These are phyloP conservation scores for Leptinotarsa rubiginosa DNA, from an alignment of 2,888 invertebrate species.

Conservation along the genomic window DNA sequence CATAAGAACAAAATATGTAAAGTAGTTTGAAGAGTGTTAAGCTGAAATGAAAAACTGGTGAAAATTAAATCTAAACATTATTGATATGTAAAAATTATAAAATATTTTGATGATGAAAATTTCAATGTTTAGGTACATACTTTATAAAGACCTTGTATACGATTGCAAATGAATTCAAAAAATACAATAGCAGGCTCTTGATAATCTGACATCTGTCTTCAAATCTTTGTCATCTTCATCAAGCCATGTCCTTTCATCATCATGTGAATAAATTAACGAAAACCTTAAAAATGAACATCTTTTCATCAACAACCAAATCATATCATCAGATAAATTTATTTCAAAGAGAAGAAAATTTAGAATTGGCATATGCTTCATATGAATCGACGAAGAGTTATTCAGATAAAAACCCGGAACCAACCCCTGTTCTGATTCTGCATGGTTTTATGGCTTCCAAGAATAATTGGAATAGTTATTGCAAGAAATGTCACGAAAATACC, in stretches of 20 bases:
- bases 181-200: neutral
- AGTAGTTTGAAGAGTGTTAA: too few species aligned
- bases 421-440: slow-evolving; percentile 87
- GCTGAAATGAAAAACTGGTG: too few species aligned
- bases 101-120: too few species aligned
- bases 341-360: slow-evolving; percentile 35
- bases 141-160: neutral
- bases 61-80: too few species aligned
- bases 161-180: neutral
- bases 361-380: slow-evolving; percentile 76
- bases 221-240: slow-evolving; percentile 45
- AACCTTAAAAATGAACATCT: slow-evolving; percentile 28
- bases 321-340: slow-evolving; percentile 19
- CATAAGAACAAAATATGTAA: too few species aligned
- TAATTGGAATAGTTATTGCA: slow-evolving; percentile 89
- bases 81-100: too few species aligned
- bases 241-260: slow-evolving; percentile 39
- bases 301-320: slow-evolving; percentile 29
- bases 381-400: slow-evolving; percentile 66
- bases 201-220: slow-evolving; percentile 25
- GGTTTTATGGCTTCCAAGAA: slow-evolving; percentile 88
- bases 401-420: slow-evolving; percentile 56
- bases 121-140: too few species aligned
- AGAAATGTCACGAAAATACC: slow-evolving; percentile 69
- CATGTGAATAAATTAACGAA: slow-evolving; percentile 37